Percentiles rank a stretch among this genome's conserved stretches.
These are phyloP conservation scores for Synanthedon andrenaeformis DNA, from an alignment of 2,888 invertebrate genomes.

Conservation along the genomic window DNA sequence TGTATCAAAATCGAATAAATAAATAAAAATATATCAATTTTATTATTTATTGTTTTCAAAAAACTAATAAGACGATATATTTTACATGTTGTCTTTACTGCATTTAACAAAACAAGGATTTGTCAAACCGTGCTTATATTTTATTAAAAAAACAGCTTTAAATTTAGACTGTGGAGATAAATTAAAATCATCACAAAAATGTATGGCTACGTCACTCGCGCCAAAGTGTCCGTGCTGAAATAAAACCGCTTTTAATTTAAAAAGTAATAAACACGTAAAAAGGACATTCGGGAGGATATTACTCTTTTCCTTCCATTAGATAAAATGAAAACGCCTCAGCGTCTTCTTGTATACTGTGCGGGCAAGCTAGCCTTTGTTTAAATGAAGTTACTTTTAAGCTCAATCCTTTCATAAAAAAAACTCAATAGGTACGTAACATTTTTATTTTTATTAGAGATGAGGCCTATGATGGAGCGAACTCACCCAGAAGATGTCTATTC, in stretches of 20 bases:
- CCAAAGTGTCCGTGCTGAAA: background rate
- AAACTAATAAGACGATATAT: no score
- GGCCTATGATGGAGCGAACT: no score
- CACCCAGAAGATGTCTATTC: no score
- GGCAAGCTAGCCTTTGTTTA: conserved; percentile 16
- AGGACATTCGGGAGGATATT: conserved; percentile 12
- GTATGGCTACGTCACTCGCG: conserved; percentile 2
- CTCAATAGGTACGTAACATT: conserved; percentile 8
- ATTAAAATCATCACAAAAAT: background rate
- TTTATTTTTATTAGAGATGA: no score
- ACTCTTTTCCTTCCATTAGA: conserved; percentile 20
- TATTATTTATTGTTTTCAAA: no score
- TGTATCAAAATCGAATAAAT: no score
- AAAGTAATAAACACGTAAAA: conserved; percentile 13
- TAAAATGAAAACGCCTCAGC: conserved; percentile 17
- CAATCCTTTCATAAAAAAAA: conserved; percentile 15
- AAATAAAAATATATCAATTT: no score
- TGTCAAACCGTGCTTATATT: no score
- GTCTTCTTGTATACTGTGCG: conserved; percentile 15
- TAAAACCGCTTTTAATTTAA: conserved; percentile 11
- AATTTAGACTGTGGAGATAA: no score
- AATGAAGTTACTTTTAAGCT: conserved; percentile 16
- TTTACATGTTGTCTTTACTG: no score
- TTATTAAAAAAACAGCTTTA: no score
- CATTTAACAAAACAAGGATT: no score